Conservation (phyloP, 2,113 vertebrate species). For the Origma solitaria region DNA sequence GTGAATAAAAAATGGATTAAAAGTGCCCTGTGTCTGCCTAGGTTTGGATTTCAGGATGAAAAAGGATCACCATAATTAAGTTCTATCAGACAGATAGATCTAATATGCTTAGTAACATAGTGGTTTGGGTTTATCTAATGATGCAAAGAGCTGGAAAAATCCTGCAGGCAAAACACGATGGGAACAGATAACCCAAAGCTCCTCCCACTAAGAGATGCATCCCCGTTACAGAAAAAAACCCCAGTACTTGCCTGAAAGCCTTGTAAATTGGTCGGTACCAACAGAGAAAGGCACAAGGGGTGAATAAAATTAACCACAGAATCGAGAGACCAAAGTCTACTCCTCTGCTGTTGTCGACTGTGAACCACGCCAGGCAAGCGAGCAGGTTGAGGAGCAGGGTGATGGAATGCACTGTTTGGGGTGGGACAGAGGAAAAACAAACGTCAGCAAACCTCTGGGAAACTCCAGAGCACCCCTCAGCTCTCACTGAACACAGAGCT, state of each 20-base stretch:
- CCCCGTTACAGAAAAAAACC: rapidly evolving
- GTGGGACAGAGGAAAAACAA: not conserved
- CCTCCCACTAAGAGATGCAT: not conserved
- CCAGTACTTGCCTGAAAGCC: constrained; percentile 84
- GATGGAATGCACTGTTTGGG: constrained; percentile 82
- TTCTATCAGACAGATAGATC: not conserved
- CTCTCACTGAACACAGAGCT: not conserved
- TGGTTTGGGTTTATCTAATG: not conserved
- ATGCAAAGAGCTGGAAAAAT: not conserved
- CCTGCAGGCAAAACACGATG: not conserved
- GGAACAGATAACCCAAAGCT: not conserved
- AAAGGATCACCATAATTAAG: not conserved
- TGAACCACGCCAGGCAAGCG: constrained; percentile 91
- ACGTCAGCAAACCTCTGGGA: not conserved
- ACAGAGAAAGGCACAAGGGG: constrained; percentile 90
- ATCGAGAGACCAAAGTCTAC: constrained; percentile 93
- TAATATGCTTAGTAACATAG: not conserved
- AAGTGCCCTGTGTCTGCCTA: not conserved
- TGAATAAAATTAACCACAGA: constrained; percentile 95
- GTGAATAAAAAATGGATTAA: not conserved
- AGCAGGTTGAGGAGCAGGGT: constrained; percentile 93
- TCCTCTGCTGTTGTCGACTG: constrained; percentile 14
- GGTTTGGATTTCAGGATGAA: not conserved
- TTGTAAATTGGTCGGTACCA: constrained; percentile 98
- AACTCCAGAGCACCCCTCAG: not conserved